These are phyloP conservation scores for Didymodactylos carnosus DNA, from an alignment of 2,888 invertebrate species.

Conservation along the genomic window DNA sequence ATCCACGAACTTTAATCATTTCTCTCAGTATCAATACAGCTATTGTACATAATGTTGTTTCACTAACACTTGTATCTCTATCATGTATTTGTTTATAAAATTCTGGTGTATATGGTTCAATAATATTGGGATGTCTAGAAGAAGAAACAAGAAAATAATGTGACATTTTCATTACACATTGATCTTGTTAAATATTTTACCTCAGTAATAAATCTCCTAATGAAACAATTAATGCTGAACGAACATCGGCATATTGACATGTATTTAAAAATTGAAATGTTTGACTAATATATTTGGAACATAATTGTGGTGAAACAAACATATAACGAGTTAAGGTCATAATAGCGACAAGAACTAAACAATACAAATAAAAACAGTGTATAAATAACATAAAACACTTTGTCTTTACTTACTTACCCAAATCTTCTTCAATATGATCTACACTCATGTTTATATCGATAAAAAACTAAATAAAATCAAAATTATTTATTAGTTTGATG, in stretches of 20 bases:
- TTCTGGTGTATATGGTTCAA: not conserved
- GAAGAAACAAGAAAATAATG: not conserved
- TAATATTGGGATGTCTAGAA: not conserved
- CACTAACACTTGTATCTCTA: not conserved
- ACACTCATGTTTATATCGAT: too few relatives aligned
- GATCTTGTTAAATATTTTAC: not conserved
- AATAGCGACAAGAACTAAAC: not conserved
- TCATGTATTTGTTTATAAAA: not conserved
- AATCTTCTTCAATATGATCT: too few relatives aligned
- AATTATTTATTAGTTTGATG: not conserved
- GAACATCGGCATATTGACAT: not conserved
- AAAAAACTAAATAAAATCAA: not conserved
- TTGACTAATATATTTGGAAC: not conserved
- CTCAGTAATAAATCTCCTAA: not conserved
- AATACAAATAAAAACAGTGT: too few relatives aligned
- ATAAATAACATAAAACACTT: too few relatives aligned
- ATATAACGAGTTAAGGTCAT: not conserved
- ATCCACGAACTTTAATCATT: not conserved
- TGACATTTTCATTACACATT: not conserved
- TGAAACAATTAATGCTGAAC: not conserved
- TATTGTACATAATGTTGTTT: slow-evolving; percentile 1
- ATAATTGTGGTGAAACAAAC: not conserved
- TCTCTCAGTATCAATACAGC: not conserved
- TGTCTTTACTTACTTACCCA: too few relatives aligned
- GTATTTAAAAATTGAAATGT: not conserved